phyloP scores from a whole-genome alignment of 1,140 invertebrate species.

The Odontomachus brunneus region DNA sequence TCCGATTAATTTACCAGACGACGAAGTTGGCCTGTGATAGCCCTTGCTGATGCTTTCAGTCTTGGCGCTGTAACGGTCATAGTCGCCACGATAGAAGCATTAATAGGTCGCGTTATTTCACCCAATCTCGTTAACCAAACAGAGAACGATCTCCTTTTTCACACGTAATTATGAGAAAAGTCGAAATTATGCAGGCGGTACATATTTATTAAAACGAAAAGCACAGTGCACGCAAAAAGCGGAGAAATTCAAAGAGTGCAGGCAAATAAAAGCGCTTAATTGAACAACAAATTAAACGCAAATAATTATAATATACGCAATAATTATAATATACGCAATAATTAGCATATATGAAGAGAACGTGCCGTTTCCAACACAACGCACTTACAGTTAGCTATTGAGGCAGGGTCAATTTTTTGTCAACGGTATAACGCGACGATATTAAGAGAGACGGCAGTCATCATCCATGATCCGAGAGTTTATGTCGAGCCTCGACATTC shows the following conservation, averaged over 20 bases:
- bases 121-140: neutral
- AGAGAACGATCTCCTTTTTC: constrained; percentile 3
- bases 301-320: too few species aligned
- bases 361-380: too few species aligned
- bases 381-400: too few species aligned
- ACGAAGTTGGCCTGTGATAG: constrained; percentile 6
- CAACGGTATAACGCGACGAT: too few species aligned
- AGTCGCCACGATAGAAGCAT: neutral
- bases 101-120: constrained; percentile 42
- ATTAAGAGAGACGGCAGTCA: too few species aligned
- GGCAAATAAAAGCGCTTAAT: constrained; percentile 9
- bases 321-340: too few species aligned
- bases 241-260: neutral
- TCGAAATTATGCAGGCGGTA: neutral
- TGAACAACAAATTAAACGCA: neutral
- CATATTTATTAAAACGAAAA: neutral
- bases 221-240: neutral
- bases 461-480: too few species aligned
- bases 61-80: neutral
- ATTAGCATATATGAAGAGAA: neutral
- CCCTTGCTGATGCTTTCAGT: constrained; percentile 27
- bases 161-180: constrained; percentile 7
- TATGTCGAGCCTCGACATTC: too few species aligned
- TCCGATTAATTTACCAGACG: constrained; percentile 25
- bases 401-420: neutral